These are phyloP conservation scores for Festucalex cinctus DNA, from an alignment of 2,113 vertebrate species.

Conservation along the genomic window DNA sequence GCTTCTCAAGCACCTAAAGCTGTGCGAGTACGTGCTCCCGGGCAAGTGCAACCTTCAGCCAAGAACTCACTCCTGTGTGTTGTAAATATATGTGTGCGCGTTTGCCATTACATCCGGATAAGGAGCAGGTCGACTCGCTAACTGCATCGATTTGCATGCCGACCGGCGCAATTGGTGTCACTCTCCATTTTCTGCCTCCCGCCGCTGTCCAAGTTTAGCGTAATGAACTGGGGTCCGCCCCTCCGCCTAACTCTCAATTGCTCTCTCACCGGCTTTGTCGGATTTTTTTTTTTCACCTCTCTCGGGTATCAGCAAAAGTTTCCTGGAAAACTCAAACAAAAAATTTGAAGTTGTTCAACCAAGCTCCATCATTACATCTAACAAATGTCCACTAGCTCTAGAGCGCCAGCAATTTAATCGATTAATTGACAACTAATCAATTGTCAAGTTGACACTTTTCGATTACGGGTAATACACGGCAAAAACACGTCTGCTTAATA, in stretches of 20 bases:
- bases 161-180: slow-evolving; percentile 48
- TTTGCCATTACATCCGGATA: slow-evolving; percentile 26
- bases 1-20: slow-evolving; percentile 6
- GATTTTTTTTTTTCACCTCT: neutral
- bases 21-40: slow-evolving; percentile 28
- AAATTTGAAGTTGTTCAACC: too few relatives aligned
- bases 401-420: too few relatives aligned
- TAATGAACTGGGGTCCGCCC: slow-evolving; percentile 61
- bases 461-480: too few relatives aligned
- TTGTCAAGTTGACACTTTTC: too few relatives aligned
- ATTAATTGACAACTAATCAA: too few relatives aligned
- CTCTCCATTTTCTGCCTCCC: slow-evolving; percentile 52
- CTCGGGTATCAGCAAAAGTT: neutral
- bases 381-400: too few relatives aligned
- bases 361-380: too few relatives aligned
- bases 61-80: slow-evolving; percentile 9
- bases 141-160: slow-evolving; percentile 55
- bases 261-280: slow-evolving; percentile 25
- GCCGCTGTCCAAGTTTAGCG: slow-evolving; percentile 47
- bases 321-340: neutral
- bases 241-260: slow-evolving; percentile 8
- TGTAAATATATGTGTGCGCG: slow-evolving; percentile 16
- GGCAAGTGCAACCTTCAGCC: slow-evolving; percentile 48
- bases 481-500: too few relatives aligned
- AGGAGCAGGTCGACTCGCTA: slow-evolving; percentile 38